phyloP scores from a whole-genome alignment of 2,888 invertebrate genomes.

The Athalia cordata region DNA sequence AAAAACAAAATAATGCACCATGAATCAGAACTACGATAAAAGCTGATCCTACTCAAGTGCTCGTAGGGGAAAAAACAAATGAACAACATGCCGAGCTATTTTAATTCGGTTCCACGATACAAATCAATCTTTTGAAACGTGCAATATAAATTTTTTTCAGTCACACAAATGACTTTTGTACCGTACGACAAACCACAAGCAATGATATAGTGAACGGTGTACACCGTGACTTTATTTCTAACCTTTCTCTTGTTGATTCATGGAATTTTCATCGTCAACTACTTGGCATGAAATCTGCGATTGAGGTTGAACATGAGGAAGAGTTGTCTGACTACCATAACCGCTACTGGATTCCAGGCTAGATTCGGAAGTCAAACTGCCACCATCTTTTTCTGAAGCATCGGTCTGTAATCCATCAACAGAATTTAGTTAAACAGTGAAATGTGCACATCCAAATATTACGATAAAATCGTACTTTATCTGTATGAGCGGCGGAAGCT shows the following conservation, averaged over 20 bases:
- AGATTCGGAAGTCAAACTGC: constrained; percentile 78
- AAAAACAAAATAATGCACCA: background rate
- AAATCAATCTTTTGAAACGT: background rate
- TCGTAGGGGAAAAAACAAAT: too few relatives aligned
- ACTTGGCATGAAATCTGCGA: constrained; percentile 20
- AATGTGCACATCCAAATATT: background rate
- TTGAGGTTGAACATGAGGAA: constrained; percentile 73
- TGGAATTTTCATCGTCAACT: constrained; percentile 25
- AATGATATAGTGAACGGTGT: background rate
- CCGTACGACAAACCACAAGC: background rate
- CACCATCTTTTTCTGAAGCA: constrained; percentile 68
- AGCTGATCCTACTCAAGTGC: background rate
- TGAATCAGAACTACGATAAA: background rate
- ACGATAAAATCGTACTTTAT: constrained; percentile 73
- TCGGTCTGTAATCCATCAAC: constrained; percentile 62
- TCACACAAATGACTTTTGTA: background rate
- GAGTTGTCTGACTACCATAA: constrained; percentile 85
- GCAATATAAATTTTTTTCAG: background rate
- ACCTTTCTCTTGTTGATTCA: constrained; percentile 36
- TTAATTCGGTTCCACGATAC: background rate
- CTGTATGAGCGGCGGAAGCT: constrained; percentile 67
- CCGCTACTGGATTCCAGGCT: constrained; percentile 86
- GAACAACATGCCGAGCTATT: background rate
- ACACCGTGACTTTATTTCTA: constrained; percentile 3
- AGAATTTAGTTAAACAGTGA: background rate